Base-by-base conservation (phyloP, 2,888 invertebrate genomes). In the Steromphala cineraria region DNA sequence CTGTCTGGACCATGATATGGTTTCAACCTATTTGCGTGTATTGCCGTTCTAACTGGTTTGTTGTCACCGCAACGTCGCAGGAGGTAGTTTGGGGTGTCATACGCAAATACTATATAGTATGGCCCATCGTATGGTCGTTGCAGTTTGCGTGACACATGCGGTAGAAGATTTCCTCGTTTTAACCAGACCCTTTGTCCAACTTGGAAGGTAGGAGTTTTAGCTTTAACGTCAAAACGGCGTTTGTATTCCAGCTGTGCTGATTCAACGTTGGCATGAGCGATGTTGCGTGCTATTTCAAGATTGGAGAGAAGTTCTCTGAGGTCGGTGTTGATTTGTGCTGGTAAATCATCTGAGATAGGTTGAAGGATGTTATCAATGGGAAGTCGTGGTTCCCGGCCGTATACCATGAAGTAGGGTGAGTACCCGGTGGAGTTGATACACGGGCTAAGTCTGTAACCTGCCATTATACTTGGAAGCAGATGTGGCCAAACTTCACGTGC, bases 331-430 rank as follows among this genome's bases (percentile, higher is more conserved):
- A 28, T 46, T 17, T 4, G 19, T 15, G 0, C 31, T 24, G 55
- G 53, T 0, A 80, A 67, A 0, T 36, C 67, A 1, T 76, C 36
- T 62, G 77, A 15, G 28, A 62, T 75, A 19, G 77, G 77, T 40
- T 31, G 28, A 1, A 77, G 31, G 0, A 36, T 21, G n/a, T 31
- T 17, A 31, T 77, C 36, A 31, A 77, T 28, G 1, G 80, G 80
- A 4, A 77, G 8, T 5, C 53, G 19, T 67, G 76, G 77, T 31
- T 76, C 53, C 3, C 77, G 53, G 3, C 80, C 80, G 21, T 77
- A 80, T 40, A 80, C 15, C 71, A 80, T 62, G 17, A 31, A 56
- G 24, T 62, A 77, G 5, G 80, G 80, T 10, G 80, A 80, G 21
- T 55, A 77, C 13, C 67, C 62, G 3, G 75, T 80, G 10, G 77